A percentile compares a stretch with the other conserved stretches of the same genome.
phyloP scores from a whole-genome alignment of 1,140 invertebrate genomes.

The Euwallacea similis region DNA sequence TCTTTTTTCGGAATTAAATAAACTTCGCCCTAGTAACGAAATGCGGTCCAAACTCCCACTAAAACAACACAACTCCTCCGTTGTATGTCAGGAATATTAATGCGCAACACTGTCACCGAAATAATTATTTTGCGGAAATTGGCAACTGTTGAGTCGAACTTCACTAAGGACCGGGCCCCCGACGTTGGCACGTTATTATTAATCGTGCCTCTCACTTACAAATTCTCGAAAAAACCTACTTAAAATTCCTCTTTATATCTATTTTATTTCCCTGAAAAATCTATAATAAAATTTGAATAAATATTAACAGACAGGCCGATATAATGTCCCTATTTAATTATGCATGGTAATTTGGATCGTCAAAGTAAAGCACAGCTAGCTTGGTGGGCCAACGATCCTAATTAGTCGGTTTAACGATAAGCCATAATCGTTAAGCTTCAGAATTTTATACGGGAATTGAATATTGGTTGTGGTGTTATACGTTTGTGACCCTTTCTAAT shows the following conservation, averaged over 20 bases:
- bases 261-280: not conserved
- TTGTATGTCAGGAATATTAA: not conserved
- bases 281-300: conserved; percentile 1
- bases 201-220: not conserved
- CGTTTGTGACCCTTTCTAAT: not conserved
- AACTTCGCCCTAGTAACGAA: not conserved
- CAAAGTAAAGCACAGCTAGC: not conserved
- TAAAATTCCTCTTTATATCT: not conserved
- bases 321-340: conserved; percentile 3
- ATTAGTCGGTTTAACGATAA: not conserved
- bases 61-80: too few species aligned
- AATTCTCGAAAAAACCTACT: not conserved
- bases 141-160: not conserved
- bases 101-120: not conserved
- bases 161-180: not conserved
- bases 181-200: not conserved
- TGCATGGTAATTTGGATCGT: not conserved
- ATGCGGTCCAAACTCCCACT: not conserved
- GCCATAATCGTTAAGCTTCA: not conserved
- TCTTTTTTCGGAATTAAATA: not conserved
- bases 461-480: not conserved
- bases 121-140: not conserved
- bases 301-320: not conserved
- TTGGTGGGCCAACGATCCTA: not conserved
- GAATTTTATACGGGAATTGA: not conserved